phyloP scores from a whole-genome alignment of 2,113 vertebrate species.

The Ctenomys sociabilis region DNA sequence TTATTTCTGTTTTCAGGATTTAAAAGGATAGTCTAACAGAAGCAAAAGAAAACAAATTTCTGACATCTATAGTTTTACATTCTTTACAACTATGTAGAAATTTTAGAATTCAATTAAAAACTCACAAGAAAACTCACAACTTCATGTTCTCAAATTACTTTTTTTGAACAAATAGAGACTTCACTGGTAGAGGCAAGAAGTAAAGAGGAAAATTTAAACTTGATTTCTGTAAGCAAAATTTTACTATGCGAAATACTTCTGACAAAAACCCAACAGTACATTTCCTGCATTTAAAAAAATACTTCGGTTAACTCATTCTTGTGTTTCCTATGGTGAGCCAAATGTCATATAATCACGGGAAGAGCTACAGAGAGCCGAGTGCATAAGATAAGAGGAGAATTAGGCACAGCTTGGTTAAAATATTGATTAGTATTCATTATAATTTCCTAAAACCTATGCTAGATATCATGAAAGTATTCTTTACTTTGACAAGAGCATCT shows the following conservation, averaged over 20 bases:
- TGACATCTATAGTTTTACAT: background rate
- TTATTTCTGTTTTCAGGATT: slow-evolving; percentile 8
- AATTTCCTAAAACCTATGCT: background rate
- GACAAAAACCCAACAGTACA: background rate
- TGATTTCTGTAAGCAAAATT: background rate
- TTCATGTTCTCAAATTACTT: background rate
- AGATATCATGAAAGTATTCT: background rate
- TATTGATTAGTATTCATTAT: background rate
- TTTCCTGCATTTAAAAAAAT: background rate
- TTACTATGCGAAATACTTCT: background rate
- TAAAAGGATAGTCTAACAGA: background rate
- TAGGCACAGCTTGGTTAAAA: background rate
- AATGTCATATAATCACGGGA: background rate
- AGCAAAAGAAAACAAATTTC: background rate
- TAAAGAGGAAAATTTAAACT: background rate
- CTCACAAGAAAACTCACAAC: background rate
- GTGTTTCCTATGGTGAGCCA: background rate
- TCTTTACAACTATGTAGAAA: background rate
- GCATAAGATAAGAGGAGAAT: background rate
- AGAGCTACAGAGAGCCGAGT: background rate
- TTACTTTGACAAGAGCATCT: background rate
- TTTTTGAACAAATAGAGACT: background rate
- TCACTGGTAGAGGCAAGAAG: no score
- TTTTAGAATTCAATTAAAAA: background rate
- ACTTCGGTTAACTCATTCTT: background rate